A percentile compares a stretch with the other conserved stretches of the same genome.
These are phyloP conservation scores for Drosophila algonquin DNA, from an alignment of 2,888 invertebrate species.

Conservation along the genomic window DNA sequence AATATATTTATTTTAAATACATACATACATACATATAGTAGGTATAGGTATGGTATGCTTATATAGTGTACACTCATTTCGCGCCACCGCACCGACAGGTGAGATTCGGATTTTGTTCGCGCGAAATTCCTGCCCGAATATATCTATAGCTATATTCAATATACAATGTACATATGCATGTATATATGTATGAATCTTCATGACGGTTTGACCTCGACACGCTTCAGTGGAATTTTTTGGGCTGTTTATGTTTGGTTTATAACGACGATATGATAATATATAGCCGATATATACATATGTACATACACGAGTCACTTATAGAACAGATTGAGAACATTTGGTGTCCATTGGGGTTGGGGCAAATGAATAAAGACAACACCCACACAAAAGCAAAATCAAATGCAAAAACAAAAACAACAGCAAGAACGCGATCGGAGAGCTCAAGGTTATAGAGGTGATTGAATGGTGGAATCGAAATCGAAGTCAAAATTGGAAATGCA, in stretches of 20 bases:
- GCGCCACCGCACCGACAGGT: slow-evolving; percentile 27
- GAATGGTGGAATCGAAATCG: slow-evolving; percentile 34
- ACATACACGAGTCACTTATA: slow-evolving; percentile 30
- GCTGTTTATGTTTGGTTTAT: slow-evolving; percentile 57
- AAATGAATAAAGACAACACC: slow-evolving; percentile 62
- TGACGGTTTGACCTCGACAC: slow-evolving; percentile 63
- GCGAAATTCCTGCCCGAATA: slow-evolving; percentile 2
- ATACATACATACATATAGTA: not conserved
- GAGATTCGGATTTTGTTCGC: not conserved
- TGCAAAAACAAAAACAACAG: slow-evolving; percentile 28
- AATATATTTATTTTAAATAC: not conserved
- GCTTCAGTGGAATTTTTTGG: slow-evolving; percentile 63
- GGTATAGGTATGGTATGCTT: too few species aligned
- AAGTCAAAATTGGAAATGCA: not conserved
- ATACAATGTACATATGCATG: too few species aligned
- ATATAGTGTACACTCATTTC: slow-evolving; percentile 21
- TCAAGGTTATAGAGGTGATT: slow-evolving; percentile 65
- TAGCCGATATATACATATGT: slow-evolving; percentile 3
- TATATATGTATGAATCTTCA: slow-evolving; percentile 19
- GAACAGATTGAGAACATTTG: slow-evolving; percentile 23
- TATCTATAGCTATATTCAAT: not conserved
- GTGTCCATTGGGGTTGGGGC: slow-evolving; percentile 15
- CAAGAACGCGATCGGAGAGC: slow-evolving; percentile 25
- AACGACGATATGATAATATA: slow-evolving; percentile 22
- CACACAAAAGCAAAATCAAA: slow-evolving; percentile 51